Evolutionary conservation across 2,888 invertebrate species (phyloP).

Genomic region (Apomyelois bistriatella): DNA sequence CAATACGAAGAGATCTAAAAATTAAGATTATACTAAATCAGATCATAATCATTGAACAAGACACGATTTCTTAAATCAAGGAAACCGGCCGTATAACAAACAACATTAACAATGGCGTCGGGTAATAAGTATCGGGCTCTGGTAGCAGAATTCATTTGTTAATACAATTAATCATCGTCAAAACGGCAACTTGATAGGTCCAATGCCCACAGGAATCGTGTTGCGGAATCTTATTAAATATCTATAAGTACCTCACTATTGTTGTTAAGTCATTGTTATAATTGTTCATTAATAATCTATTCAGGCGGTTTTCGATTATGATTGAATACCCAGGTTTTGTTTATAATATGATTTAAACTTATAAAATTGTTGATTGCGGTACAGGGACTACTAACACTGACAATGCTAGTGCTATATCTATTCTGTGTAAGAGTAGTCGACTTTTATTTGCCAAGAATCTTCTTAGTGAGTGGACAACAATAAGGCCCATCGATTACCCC

Average conservation of each 20-base stretch:
- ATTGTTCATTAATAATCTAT: slow-evolving; percentile 69
- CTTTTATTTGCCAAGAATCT: too few relatives aligned
- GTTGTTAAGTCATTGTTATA: slow-evolving; percentile 70
- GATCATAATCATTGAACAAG: slow-evolving; percentile 11
- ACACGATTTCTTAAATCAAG: slow-evolving; percentile 15
- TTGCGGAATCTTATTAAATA: slow-evolving; percentile 69
- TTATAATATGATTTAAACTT: neutral
- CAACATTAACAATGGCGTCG: slow-evolving; percentile 33
- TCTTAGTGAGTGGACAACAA: too few relatives aligned
- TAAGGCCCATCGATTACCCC: too few relatives aligned
- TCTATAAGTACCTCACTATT: slow-evolving; percentile 44
- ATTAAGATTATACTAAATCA: neutral
- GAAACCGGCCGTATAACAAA: slow-evolving; percentile 9
- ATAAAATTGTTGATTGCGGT: neutral
- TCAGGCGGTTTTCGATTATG: slow-evolving; percentile 51
- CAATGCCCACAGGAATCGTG: slow-evolving; percentile 61
- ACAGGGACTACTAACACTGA: too few relatives aligned
- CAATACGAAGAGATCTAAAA: too few relatives aligned
- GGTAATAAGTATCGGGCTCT: slow-evolving; percentile 39
- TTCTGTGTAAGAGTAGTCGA: too few relatives aligned
- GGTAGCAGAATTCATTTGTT: slow-evolving; percentile 40
- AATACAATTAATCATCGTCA: slow-evolving; percentile 70
- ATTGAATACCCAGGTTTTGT: neutral
- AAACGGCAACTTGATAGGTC: slow-evolving; percentile 55
- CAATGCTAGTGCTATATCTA: too few relatives aligned